phyloP scores from a whole-genome alignment of 2,797 vertebrate species.

The Centroberyx gerrardi region DNA sequence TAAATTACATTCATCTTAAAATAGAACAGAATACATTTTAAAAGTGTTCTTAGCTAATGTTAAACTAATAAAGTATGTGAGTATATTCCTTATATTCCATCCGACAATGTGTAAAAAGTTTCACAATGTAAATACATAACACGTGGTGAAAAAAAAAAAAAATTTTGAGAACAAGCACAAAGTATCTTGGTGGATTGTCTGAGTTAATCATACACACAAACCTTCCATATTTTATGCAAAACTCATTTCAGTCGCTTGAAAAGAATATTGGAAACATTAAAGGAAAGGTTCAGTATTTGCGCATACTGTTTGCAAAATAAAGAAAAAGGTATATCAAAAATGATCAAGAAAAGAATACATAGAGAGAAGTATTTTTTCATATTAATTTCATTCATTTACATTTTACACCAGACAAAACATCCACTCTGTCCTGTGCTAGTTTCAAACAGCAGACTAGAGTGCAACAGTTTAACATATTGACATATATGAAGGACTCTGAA shows the following conservation, averaged over 20 bases:
- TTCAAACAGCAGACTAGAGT: constrained; percentile 27
- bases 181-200: constrained; percentile 75
- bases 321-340: constrained; percentile 23
- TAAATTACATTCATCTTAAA: constrained; percentile 90
- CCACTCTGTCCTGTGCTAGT: constrained; percentile 36
- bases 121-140: constrained; percentile 45
- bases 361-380: constrained; percentile 19
- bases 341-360: constrained; percentile 26
- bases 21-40: constrained; percentile 79
- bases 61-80: constrained; percentile 75
- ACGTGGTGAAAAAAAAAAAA: constrained; percentile 27
- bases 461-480: constrained; percentile 42
- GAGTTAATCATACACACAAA: constrained; percentile 69
- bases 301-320: constrained; percentile 46
- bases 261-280: constrained; percentile 37
- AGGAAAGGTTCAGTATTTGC: constrained; percentile 36
- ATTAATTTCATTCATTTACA: constrained; percentile 11
- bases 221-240: constrained; percentile 32
- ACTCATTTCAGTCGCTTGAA: constrained; percentile 33
- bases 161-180: constrained; percentile 53
- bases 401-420: constrained; percentile 31
- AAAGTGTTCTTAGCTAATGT: constrained; percentile 76
- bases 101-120: constrained; percentile 76
- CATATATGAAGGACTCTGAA: constrained; percentile 38
- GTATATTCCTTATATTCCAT: constrained; percentile 71